phyloP scores from a whole-genome alignment of 2,888 invertebrate species.

The Dinocampus coccinellae region DNA sequence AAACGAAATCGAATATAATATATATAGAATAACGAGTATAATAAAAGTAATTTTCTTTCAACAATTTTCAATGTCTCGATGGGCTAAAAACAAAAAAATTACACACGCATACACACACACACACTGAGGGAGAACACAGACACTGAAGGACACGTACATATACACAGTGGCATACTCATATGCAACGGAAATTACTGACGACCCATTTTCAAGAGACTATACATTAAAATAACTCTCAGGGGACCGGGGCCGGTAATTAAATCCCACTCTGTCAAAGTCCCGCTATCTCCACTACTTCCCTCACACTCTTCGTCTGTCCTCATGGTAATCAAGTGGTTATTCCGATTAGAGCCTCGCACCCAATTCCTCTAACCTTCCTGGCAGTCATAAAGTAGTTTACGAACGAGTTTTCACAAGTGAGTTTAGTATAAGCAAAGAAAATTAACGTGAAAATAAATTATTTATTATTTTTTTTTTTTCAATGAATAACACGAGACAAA shows the following conservation, averaged over 20 bases:
- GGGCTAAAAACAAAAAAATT: neutral
- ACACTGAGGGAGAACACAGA: too few relatives aligned
- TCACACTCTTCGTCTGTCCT: neutral
- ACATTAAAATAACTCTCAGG: constrained; percentile 44
- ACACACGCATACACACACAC: constrained; percentile 1
- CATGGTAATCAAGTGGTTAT: constrained; percentile 35
- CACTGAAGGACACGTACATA: too few relatives aligned
- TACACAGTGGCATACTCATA: neutral
- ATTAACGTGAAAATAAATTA: neutral
- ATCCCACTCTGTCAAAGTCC: constrained; percentile 44
- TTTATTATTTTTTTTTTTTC: too few relatives aligned
- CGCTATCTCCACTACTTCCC: constrained; percentile 29
- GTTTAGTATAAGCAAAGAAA: neutral
- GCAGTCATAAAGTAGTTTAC: constrained; percentile 19
- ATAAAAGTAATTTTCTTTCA: neutral
- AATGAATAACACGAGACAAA: neutral
- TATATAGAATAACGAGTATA: too few relatives aligned
- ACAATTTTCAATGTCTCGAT: neutral
- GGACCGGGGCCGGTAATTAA: constrained; percentile 40
- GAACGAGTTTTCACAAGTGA: neutral
- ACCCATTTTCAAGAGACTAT: constrained; percentile 46
- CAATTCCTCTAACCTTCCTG: neutral
- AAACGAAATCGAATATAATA: too few relatives aligned
- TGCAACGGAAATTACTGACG: constrained; percentile 40
- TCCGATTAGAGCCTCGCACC: constrained; percentile 6